These are phyloP conservation scores for Griposia aprilina DNA, from an alignment of 2,888 invertebrate species.

Conservation along the genomic window DNA sequence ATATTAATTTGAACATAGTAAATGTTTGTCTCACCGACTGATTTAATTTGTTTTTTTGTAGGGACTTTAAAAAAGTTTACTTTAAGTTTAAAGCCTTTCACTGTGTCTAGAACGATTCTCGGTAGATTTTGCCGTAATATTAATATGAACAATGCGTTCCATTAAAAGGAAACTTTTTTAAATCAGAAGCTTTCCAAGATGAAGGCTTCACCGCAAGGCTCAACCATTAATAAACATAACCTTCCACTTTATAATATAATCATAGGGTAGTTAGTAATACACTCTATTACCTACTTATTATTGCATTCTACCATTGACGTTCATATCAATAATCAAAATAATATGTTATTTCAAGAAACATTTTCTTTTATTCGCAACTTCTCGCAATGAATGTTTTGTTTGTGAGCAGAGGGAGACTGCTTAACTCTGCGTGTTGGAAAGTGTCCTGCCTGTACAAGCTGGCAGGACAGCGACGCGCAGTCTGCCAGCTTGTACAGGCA, in stretches of 20 bases:
- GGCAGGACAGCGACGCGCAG: too few species aligned
- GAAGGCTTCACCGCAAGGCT: background rate
- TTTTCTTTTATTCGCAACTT: background rate
- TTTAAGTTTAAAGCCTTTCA: background rate
- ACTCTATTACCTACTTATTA: background rate
- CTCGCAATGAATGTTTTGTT: background rate
- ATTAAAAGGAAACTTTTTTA: background rate
- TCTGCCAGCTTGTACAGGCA: too few species aligned
- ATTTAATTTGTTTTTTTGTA: background rate
- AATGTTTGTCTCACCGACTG: background rate
- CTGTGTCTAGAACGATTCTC: background rate
- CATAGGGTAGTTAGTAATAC: constrained; percentile 1
- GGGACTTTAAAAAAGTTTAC: too few species aligned
- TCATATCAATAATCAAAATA: background rate
- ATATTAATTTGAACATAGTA: background rate
- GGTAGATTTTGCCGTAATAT: background rate
- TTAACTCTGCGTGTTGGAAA: background rate
- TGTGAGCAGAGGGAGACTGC: background rate
- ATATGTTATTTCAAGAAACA: background rate
- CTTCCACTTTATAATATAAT: background rate
- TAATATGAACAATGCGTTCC: background rate
- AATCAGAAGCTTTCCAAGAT: background rate
- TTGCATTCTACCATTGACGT: too few species aligned
- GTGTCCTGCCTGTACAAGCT: background rate
- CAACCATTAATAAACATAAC: background rate